Base-by-base conservation (phyloP, 2,113 vertebrate genomes). In the Puntigrus tetrazona region DNA sequence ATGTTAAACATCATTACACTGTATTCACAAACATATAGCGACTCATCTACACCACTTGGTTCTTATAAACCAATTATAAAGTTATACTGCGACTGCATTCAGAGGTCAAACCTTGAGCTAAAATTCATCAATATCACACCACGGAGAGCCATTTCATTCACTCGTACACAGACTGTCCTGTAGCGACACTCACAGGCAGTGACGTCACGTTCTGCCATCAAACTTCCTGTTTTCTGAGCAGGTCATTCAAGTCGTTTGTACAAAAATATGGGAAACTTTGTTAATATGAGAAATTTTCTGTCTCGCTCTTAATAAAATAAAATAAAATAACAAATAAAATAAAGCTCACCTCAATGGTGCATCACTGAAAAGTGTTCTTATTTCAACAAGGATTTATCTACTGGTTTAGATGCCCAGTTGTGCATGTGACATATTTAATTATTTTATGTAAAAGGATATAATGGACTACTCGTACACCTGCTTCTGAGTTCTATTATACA, bases 131-230 rank as follows among this genome's bases (percentile, higher is more conserved):
- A 63, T 34, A 4, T 10, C 86, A 3, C 92, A 94, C 94, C 84
- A 92, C 90, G 4, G 93, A 92, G 0, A 95, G 88, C 93, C 94
- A 94, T 94, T 78, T 72, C 81, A 16, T 67, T 22, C 29, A 34
- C 3, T 25, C 16, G 7, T 4, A 11, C 4, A 50, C 3, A 27
- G 4, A 13, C 5, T 29, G 59, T 7, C 16, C 14, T 16, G 38
- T 14, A 16, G 1, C 3, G 3, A 18, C 45, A 10, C 73, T n/a
- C 41, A 29, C 9, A 25, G 8, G 9, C 59, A 67, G 38, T 65
- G 8, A 80, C 16, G 7, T 8, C 7, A 5, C 43, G 20, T 31
- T 8, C 3, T 0, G 2, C 38, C 43, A 34, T 47, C 0, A 6
- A 7, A 31, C 16, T 20, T 31, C 13, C 34, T 7, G 38, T 13